These are phyloP conservation scores for Leptinotarsa undecemlineata DNA, from an alignment of 1,140 invertebrate species.

Conservation along the genomic window DNA sequence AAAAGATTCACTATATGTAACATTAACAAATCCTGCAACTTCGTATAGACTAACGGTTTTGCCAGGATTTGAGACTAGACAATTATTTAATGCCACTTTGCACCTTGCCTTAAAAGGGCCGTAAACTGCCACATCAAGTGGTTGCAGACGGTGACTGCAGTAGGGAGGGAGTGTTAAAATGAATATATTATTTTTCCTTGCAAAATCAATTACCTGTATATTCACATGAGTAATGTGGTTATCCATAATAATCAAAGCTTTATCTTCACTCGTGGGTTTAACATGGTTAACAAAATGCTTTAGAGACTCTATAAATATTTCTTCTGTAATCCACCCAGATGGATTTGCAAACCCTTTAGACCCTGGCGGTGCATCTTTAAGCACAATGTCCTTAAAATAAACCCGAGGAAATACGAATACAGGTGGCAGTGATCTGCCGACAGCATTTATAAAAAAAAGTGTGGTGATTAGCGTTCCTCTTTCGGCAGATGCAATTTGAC, in stretches of 20 bases:
- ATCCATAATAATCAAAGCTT: slow-evolving; percentile 51
- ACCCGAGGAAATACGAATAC: slow-evolving; percentile 52
- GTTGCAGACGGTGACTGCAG: slow-evolving; percentile 57
- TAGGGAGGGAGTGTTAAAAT: slow-evolving; percentile 58
- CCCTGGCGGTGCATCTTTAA: slow-evolving; percentile 48
- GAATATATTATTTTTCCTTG: slow-evolving; percentile 48
- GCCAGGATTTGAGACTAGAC: slow-evolving; percentile 35
- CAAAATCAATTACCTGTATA: slow-evolving; percentile 28
- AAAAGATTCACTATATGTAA: slow-evolving; percentile 43
- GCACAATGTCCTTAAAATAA: slow-evolving; percentile 53
- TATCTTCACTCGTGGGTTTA: slow-evolving; percentile 41
- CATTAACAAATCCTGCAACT: slow-evolving; percentile 49
- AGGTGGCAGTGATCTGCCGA: slow-evolving; percentile 48
- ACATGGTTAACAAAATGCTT: slow-evolving; percentile 54
- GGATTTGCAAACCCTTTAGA: slow-evolving; percentile 51
- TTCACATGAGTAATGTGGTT: slow-evolving; percentile 53
- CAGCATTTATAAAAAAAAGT: slow-evolving; percentile 46
- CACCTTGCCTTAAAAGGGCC: slow-evolving; percentile 47
- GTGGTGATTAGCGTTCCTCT: slow-evolving; percentile 50
- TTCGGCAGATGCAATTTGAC: slow-evolving; percentile 55
- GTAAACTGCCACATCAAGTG: slow-evolving; percentile 57
- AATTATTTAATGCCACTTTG: slow-evolving; percentile 34
- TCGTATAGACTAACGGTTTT: slow-evolving; percentile 36
- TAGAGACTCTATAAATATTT: slow-evolving; percentile 50
- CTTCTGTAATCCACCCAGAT: slow-evolving; percentile 49